Conservation (phyloP, 2,113 vertebrate genomes). For the Spermophilus dauricus region DNA sequence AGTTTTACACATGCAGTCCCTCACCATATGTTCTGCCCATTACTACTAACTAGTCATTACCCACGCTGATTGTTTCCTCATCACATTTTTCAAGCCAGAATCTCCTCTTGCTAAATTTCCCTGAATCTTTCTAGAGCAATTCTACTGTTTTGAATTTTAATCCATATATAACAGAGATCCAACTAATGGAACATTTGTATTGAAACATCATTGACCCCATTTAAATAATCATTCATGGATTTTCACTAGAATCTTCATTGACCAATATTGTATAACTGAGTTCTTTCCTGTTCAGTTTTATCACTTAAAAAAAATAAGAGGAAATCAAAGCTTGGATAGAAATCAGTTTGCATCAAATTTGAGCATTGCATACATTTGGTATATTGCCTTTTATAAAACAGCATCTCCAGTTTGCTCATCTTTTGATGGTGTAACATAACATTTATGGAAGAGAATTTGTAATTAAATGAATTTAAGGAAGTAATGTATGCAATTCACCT, state of each 20-base stretch:
- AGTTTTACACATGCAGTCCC: background rate
- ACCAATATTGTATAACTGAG: background rate
- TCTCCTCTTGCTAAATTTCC: background rate
- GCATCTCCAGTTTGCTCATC: background rate
- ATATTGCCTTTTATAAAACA: background rate
- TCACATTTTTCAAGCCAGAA: background rate
- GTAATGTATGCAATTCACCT: background rate
- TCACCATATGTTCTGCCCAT: conserved; percentile 2
- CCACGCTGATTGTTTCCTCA: background rate
- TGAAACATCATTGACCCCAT: background rate
- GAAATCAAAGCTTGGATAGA: background rate
- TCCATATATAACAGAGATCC: background rate
- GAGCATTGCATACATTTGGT: background rate
- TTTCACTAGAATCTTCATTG: background rate
- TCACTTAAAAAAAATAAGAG: background rate
- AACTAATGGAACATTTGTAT: background rate
- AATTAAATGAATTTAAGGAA: background rate
- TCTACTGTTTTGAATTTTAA: background rate
- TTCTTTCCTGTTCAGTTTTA: background rate
- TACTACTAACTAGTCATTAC: conserved; percentile 12
- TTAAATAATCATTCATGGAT: background rate
- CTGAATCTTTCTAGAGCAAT: background rate
- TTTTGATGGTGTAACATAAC: background rate
- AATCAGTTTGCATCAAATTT: background rate
- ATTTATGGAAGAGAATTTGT: background rate